Conservation (phyloP, 1,140 invertebrate genomes). For the Drosophila lacertosa region DNA sequence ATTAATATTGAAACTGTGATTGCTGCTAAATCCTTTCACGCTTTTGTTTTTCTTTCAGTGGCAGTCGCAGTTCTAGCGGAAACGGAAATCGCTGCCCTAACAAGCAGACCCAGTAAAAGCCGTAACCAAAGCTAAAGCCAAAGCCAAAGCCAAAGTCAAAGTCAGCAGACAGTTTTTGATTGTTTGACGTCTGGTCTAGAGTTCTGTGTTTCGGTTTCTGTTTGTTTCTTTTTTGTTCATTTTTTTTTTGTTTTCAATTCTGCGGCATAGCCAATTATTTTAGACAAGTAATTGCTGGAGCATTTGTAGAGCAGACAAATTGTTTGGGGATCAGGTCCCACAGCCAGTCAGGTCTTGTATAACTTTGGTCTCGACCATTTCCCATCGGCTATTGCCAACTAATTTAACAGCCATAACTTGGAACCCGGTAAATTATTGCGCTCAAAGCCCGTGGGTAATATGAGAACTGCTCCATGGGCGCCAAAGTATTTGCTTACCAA, state of each 20-base stretch:
- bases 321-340: slow-evolving; percentile 69
- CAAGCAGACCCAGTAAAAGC: slow-evolving; percentile 39
- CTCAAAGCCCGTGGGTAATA: slow-evolving; percentile 30
- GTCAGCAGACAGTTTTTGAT: slow-evolving; percentile 67
- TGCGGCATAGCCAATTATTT: slow-evolving; percentile 75
- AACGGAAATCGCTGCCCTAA: slow-evolving; percentile 74
- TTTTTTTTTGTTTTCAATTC: slow-evolving; percentile 37
- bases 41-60: slow-evolving; percentile 72
- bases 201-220: slow-evolving; percentile 25
- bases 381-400: slow-evolving; percentile 34
- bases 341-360: slow-evolving; percentile 59
- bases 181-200: slow-evolving; percentile 73
- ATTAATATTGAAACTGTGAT: slow-evolving; percentile 54
- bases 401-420: slow-evolving; percentile 53
- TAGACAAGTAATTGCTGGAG: slow-evolving; percentile 76
- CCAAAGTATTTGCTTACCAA: slow-evolving; percentile 57
- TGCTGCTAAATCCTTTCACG: slow-evolving; percentile 50
- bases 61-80: slow-evolving; percentile 62
- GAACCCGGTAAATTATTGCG: slow-evolving; percentile 35
- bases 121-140: slow-evolving; percentile 7
- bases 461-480: slow-evolving; percentile 21
- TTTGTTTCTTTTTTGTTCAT: slow-evolving; percentile 22
- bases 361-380: slow-evolving; percentile 21
- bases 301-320: slow-evolving; percentile 51
- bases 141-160: slow-evolving; percentile 34